Evolutionary conservation across 1,140 invertebrate genomes (phyloP), one percentile per base, ranked within the genome.

Genomic region (Trichonephila clavipes): DNA sequence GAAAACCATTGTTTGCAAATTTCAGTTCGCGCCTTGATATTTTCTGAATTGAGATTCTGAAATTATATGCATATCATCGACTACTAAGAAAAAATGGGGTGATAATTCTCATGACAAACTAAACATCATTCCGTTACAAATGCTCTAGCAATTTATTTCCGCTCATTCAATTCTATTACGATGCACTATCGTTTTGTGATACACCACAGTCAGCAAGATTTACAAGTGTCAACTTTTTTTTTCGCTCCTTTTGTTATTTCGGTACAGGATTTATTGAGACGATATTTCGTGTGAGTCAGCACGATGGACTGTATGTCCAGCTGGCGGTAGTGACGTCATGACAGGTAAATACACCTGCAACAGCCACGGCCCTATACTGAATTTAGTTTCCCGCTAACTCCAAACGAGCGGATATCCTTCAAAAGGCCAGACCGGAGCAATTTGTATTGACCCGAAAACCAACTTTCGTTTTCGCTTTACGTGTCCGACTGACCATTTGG

Each of bases 271-370:
- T 61, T 24, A 21, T 61, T 58, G 28, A 28, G 4, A 24, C n/a
- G 51, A 61, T 18, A 85, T 85, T 85, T 59, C 28, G 34, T 34
- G 24, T 88, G 86, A 88, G 24, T 88, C 86, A 88, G 12, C 61
- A 51, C 51, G 51, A 12, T 24, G 24, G 58, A 18, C 44, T 58
- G 44, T 59, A 7, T 89, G 88, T 89, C 88, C 88, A 89, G 88
- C 88, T 89, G 88, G 40, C 88, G 88, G 34, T 72, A 72, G 64
- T 58, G 44, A 72, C 19, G n/a, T 58, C 28, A 89, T 40, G 88
- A 16, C 66, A 89, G 86, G 86, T 88, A 61, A 69, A 89, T 66
- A n/a, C 44, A 89, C 88, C 88, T 89, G 88, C 88, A 19, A 64
- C 62, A 59, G n/a, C 82, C 34, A 19, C 0, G 16, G 28, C 85